Evolutionary conservation across 2,888 invertebrate genomes (phyloP).

Genomic region (Leptinotarsa haldemani): DNA sequence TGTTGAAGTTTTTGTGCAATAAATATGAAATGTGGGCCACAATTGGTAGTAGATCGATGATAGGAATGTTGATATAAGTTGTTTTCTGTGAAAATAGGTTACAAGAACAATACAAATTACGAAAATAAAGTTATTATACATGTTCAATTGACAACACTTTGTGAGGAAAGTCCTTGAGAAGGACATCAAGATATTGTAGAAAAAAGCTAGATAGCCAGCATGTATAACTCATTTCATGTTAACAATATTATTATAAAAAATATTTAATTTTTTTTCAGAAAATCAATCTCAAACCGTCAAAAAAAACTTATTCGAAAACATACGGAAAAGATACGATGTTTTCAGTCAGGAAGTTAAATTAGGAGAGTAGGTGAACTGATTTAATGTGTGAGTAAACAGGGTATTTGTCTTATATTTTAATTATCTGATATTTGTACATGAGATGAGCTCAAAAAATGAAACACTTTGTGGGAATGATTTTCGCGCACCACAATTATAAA

Average conservation of each 20-base stretch:
- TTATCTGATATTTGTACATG: not conserved
- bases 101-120: not conserved
- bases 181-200: not conserved
- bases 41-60: constrained; percentile 34
- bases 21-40: constrained; percentile 40
- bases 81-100: constrained; percentile 5
- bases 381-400: constrained; percentile 13
- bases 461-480: too few species aligned
- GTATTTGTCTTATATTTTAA: not conserved
- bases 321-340: not conserved
- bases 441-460: not conserved
- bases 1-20: constrained; percentile 44
- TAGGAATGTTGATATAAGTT: constrained; percentile 7
- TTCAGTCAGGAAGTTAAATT: not conserved
- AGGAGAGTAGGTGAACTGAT: not conserved
- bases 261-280: not conserved
- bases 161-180: not conserved
- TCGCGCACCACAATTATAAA: too few species aligned
- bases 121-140: not conserved
- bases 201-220: not conserved
- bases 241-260: not conserved
- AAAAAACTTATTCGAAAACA: not conserved
- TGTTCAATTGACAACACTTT: not conserved
- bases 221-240: not conserved
- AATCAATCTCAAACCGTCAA: not conserved